Conservation (phyloP, 30 jellyfish, hydroid and myxozoan species). For the Nemopilema nomurai region DNA sequence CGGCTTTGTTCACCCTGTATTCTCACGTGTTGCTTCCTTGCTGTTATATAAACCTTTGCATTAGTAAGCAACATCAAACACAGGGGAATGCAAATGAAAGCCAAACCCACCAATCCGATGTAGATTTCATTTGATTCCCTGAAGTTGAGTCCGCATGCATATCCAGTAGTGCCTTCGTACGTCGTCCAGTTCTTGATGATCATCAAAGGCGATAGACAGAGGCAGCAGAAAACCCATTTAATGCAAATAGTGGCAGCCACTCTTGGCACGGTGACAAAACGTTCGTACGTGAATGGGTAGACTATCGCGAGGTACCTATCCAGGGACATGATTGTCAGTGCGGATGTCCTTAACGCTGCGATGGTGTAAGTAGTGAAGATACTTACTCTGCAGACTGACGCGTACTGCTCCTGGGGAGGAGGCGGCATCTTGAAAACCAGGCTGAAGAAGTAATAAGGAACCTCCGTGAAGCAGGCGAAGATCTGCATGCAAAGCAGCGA, state of each 20-base stretch:
- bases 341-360: constrained; percentile 10
- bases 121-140: background rate
- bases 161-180: constrained; percentile 32
- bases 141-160: constrained; percentile 38
- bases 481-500: constrained; percentile 28
- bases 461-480: constrained; percentile 36
- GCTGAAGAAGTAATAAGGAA: constrained; percentile 48
- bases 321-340: constrained; percentile 27
- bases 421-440: constrained; percentile 33
- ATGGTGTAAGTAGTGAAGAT: constrained; percentile 21
- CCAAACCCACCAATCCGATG: background rate
- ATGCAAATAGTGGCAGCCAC: background rate
- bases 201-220: constrained; percentile 5
- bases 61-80: constrained; percentile 23
- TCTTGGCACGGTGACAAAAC: constrained; percentile 3
- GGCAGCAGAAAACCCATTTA: background rate
- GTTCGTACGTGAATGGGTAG: constrained; percentile 30
- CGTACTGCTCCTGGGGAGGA: constrained; percentile 29
- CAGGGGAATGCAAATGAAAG: background rate
- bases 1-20: constrained; percentile 1
- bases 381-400: constrained; percentile 23
- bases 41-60: constrained; percentile 18
- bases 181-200: constrained; percentile 5
- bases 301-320: constrained; percentile 38
- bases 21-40: constrained; percentile 26